Percentiles rank a stretch among this genome's conserved stretches.
Evolutionary conservation across 2,797 vertebrate genomes (phyloP).

Genomic region (Atherinosoma microstoma): DNA sequence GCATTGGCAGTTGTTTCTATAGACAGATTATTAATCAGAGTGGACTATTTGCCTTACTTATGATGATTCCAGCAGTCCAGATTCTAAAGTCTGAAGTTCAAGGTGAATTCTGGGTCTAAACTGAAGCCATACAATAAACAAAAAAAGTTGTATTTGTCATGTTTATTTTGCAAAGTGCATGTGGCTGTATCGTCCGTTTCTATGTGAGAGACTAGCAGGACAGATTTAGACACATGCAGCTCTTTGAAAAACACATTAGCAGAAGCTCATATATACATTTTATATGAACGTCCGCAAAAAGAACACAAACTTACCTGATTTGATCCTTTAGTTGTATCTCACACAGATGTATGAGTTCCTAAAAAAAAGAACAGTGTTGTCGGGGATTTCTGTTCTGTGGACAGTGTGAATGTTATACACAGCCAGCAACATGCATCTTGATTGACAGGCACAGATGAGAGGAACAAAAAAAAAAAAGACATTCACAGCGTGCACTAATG

Average conservation of each 20-base stretch:
- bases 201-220: constrained; percentile 33
- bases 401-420: constrained; percentile 27
- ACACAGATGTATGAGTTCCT: constrained; percentile 1
- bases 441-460: constrained; percentile 83
- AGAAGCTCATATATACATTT: constrained; percentile 1
- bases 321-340: constrained; percentile 22
- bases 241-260: constrained; percentile 1
- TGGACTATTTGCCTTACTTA: constrained; percentile 51
- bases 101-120: constrained; percentile 1
- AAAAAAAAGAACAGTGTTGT: constrained; percentile 2
- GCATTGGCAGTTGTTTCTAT: neutral
- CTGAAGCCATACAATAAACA: constrained; percentile 6
- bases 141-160: neutral
- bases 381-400: constrained; percentile 31
- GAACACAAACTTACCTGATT: constrained; percentile 62
- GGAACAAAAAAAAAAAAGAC: constrained; percentile 20
- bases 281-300: neutral
- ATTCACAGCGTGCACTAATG: constrained; percentile 5
- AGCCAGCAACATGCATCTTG: constrained; percentile 54
- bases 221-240: constrained; percentile 59
- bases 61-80: constrained; percentile 31
- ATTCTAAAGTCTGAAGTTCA: constrained; percentile 6
- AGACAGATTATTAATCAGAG: neutral
- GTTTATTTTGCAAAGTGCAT: neutral
- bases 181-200: neutral